Evolutionary conservation across 2,113 vertebrate species (phyloP), one percentile per base, ranked within the genome.

Genomic region (Tauraco erythrolophus): DNA sequence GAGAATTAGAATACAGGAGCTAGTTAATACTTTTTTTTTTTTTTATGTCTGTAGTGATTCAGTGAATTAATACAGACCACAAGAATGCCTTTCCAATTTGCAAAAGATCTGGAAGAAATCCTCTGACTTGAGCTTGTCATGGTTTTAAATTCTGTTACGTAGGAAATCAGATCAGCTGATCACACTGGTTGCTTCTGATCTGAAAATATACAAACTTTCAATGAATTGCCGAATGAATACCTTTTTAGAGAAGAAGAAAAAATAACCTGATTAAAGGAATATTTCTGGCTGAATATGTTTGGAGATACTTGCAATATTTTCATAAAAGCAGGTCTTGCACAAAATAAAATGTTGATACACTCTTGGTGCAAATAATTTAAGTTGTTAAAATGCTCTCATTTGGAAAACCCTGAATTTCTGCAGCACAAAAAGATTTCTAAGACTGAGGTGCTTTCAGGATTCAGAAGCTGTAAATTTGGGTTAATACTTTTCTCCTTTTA

Each of bases 41-140:
- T 64, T 5, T 48, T 35, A 11, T 37, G 37, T 78, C 82, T 85
- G 22, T 60, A 78, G 15, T 58, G 39, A 64, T 92, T 94, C 74
- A 77, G 10, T 90, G 82, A 90, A 41, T 76, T 93, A 89, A 92
- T 58, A 77, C n/a, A 77, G 70, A 90, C 88, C 94, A 93, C 94
- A 94, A 48, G 56, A 92, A 97, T 88, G 45, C 16, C 43, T 94
- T 94, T 79, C 16, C 27, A 41, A 51, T 88, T 93, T 86, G 31
- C 84, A 82, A 94, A 54, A 83, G 54, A 77, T 83, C 71, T 93
- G 75, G 19, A 39, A 88, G 58, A 95, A 96, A 76, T 89, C n/a
- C 30, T 81, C 22, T 72, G 53, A 61, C 37, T 69, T 85, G 22
- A 85, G 45, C 12, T 92, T 86, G 78, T 84, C 48, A n/a, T 48